Evolutionary conservation across 2,113 vertebrate genomes (phyloP).

Genomic region (Alaudala cheleensis): DNA sequence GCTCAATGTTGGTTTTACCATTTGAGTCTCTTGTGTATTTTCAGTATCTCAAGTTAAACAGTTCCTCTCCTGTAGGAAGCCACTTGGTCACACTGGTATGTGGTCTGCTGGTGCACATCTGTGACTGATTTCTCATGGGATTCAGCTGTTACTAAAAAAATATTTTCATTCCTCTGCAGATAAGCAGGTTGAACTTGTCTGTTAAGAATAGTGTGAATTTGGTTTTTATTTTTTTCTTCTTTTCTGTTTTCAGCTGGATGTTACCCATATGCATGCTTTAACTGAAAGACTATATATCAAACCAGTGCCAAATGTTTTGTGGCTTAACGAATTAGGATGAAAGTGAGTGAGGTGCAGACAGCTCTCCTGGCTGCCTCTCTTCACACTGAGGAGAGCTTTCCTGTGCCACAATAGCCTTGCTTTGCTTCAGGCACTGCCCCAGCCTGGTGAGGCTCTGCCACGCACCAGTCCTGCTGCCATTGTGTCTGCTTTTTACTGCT

Average conservation of each 20-base stretch:
- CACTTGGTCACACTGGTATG: background rate
- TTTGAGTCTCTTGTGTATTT: background rate
- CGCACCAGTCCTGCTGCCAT: background rate
- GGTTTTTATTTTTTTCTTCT: background rate
- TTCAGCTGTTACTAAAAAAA: background rate
- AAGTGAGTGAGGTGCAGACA: background rate
- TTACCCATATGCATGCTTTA: background rate
- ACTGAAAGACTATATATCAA: background rate
- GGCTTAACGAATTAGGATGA: background rate
- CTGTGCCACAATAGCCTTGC: background rate
- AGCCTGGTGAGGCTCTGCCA: background rate
- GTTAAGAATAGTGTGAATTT: background rate
- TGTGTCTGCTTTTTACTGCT: background rate
- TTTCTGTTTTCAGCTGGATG: background rate
- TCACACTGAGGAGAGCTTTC: background rate
- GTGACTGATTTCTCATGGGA: background rate
- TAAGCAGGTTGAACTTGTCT: background rate
- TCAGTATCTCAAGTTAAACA: background rate
- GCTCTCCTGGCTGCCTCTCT: background rate
- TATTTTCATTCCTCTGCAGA: background rate
- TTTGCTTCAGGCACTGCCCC: background rate
- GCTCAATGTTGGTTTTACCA: background rate
- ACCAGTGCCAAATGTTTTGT: background rate
- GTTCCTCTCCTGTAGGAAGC: background rate
- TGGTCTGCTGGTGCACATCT: background rate